Evolutionary conservation across 2,113 vertebrate species (phyloP), one percentile per base, ranked within the genome.

Genomic region (Zapus hudsonius): DNA sequence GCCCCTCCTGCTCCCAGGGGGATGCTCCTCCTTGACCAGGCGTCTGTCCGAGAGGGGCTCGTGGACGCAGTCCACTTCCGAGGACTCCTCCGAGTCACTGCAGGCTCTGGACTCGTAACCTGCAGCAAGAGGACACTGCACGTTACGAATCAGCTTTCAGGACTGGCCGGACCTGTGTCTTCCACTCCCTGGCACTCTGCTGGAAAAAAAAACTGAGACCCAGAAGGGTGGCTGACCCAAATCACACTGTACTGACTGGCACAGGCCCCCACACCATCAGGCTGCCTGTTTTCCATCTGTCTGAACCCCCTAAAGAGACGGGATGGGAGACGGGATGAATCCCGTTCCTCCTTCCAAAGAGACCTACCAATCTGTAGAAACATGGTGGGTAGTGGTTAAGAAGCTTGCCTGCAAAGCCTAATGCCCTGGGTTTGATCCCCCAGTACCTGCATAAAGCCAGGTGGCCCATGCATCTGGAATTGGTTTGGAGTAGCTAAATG

Each of bases 21-120:
- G 78, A 40, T 96, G 97, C 42, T 98, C 74, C 40, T 98, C 98
- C 66, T 97, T 96, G 7, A 97, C 11, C 3, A 83, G 96, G 40
- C 89, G 90, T 5, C 96, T 80, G 74, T 97, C 97, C 29, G 96
- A 91, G 63, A 98, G 95, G 0, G 97, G 92, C n/a, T 99, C 99
- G 84, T 98, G 98, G 4, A 98, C 94, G 31, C 98, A 98, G 87
- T 99, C 99, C 57, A 97, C 95, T 22, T 99, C 99, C 5, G 98
- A 98, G 15, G 99, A 99, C 47, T 99, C 99, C 59, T 99, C 99
- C 0, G 99, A 99, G 96, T 99, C 99, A 44, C 99, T 99, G 95
- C 99, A 99, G 75, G 98, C 98, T 83, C 99, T 98, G 42, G 99
- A 99, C 92, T 99, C 99, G 0, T 99, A 99, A 89, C 99, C 99